Percentiles rank a stretch among this genome's conserved stretches.
phyloP scores from a whole-genome alignment of 2,113 vertebrate species.

The Girardinichthys multiradiatus region DNA sequence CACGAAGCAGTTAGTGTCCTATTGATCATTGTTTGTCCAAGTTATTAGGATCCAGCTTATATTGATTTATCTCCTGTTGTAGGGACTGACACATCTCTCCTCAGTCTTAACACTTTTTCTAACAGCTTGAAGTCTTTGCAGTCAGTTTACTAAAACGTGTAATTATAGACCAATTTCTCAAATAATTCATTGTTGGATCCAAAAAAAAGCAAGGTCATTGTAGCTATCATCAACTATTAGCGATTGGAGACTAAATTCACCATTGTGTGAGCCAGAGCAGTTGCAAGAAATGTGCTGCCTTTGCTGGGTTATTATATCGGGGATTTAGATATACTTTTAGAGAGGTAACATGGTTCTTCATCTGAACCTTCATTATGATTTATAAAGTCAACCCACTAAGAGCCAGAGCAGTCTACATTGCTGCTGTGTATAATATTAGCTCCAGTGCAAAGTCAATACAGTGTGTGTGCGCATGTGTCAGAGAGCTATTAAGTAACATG shows the following conservation, averaged over 20 bases:
- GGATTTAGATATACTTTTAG: constrained; percentile 20
- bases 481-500: constrained; percentile 37
- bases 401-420: constrained; percentile 18
- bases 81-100: constrained; percentile 63
- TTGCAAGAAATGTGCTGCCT: neutral
- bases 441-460: constrained; percentile 28
- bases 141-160: constrained; percentile 36
- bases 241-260: neutral
- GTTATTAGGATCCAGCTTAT: constrained; percentile 67
- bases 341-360: constrained; percentile 5
- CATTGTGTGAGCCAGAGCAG: neutral
- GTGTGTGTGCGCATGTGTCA: constrained; percentile 4
- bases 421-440: constrained; percentile 43
- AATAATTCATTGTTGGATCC: neutral
- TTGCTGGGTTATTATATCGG: neutral
- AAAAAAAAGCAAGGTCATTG: neutral
- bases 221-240: constrained; percentile 10
- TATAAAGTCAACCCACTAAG: constrained; percentile 23
- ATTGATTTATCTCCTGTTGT: constrained; percentile 76
- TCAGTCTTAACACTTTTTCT: constrained; percentile 45
- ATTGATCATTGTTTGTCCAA: constrained; percentile 75
- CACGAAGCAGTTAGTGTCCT: constrained; percentile 60
- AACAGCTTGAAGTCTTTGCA: constrained; percentile 33
- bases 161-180: constrained; percentile 21
- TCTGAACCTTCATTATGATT: constrained; percentile 32